These are phyloP conservation scores for Platypus cylindrus DNA, from an alignment of 2,888 invertebrate species.

Conservation along the genomic window DNA sequence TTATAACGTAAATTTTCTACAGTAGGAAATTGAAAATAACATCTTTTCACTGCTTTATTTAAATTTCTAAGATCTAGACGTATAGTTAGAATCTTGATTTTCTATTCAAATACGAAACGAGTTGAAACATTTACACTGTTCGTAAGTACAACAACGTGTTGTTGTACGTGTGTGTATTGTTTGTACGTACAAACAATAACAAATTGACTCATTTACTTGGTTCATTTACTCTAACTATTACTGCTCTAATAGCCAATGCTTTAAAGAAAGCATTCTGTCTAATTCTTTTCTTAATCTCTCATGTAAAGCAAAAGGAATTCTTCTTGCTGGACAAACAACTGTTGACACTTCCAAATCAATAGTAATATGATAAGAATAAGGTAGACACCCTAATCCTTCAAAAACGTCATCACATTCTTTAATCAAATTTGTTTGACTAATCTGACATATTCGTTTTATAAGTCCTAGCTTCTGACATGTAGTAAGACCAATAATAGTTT, in stretches of 20 bases:
- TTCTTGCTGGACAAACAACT: constrained; percentile 2
- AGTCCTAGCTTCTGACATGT: constrained; percentile 1
- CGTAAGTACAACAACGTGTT: no score
- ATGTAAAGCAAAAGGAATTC: constrained; percentile 4
- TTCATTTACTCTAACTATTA: neutral
- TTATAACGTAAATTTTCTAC: no score
- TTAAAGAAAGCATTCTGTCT: constrained; percentile 4
- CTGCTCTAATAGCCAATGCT: no score
- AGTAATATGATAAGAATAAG: constrained; percentile 1
- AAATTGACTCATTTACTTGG: constrained; percentile 2
- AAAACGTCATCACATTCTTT: neutral
- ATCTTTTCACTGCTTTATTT: no score
- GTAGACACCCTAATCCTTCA: no score
- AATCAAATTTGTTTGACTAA: neutral
- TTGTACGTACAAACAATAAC: no score
- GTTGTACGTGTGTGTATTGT: no score
- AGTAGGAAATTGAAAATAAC: no score
- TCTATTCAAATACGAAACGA: constrained; percentile 1
- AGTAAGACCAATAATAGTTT: constrained; percentile 5
- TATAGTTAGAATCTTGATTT: no score
- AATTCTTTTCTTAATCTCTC: constrained; percentile 1
- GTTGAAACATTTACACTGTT: no score
- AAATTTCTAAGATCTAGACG: no score
- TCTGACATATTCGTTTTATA: neutral
- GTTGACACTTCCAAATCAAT: neutral